These are phyloP conservation scores for Ypsolopha scabrella DNA, from an alignment of 2,888 invertebrate species.

Conservation along the genomic window DNA sequence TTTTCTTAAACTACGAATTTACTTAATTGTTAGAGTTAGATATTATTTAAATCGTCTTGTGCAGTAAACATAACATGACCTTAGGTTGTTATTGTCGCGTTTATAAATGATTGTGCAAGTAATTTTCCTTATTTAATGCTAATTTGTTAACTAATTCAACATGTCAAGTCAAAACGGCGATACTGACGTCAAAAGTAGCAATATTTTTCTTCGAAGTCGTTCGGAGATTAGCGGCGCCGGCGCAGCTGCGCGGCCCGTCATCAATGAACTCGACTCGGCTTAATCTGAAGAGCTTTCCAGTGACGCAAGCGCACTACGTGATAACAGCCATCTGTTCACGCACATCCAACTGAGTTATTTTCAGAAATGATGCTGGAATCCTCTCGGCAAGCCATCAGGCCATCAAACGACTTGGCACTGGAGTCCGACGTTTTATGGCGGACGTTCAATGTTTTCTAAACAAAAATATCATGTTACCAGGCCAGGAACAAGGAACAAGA, in stretches of 20 bases:
- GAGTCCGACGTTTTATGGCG: conserved; percentile 53
- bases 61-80: no score
- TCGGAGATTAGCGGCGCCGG: neutral
- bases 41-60: no score
- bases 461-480: conserved; percentile 42
- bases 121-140: no score
- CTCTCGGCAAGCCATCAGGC: conserved; percentile 29
- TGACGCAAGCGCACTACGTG: conserved; percentile 13
- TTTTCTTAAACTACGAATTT: neutral
- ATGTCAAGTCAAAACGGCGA: no score
- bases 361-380: conserved; percentile 60
- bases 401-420: conserved; percentile 65
- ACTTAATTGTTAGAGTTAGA: neutral
- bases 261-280: conserved; percentile 6
- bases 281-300: conserved; percentile 32
- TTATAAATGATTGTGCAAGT: no score
- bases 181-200: no score
- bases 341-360: conserved; percentile 45
- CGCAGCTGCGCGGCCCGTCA: conserved; percentile 8
- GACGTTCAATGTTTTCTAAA: conserved; percentile 39
- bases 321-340: conserved; percentile 37
- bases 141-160: no score
- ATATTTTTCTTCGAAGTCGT: no score
- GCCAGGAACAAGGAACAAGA: conserved; percentile 92
- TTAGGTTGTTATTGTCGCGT: neutral